phyloP scores from a whole-genome alignment of 2,888 invertebrate species.

The Selenia dentaria region DNA sequence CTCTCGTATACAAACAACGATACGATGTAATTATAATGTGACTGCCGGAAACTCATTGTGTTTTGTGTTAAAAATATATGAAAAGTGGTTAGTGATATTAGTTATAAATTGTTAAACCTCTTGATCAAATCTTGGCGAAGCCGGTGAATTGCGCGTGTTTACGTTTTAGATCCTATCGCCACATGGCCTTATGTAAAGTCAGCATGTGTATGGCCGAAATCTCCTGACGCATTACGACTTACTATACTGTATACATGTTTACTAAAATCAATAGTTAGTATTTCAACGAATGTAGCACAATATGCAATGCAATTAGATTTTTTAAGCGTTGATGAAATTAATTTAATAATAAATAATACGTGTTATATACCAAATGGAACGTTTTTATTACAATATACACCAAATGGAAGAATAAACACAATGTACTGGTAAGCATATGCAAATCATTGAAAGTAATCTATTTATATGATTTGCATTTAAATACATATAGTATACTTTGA shows the following conservation, averaged over 20 bases:
- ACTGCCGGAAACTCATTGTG: constrained; percentile 42
- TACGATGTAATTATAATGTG: constrained; percentile 45
- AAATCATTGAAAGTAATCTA: no score
- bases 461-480: no score
- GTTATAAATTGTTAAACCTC: constrained; percentile 12
- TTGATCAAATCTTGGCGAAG: constrained; percentile 46
- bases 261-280: no score
- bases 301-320: no score
- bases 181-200: constrained; percentile 54
- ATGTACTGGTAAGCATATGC: no score
- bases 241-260: background rate
- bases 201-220: constrained; percentile 42
- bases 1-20: constrained; percentile 40
- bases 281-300: no score
- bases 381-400: no score
- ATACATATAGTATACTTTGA: no score
- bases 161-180: constrained; percentile 52
- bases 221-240: constrained; percentile 60
- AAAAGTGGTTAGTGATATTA: constrained; percentile 37
- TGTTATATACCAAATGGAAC: no score
- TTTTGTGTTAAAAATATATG: constrained; percentile 38
- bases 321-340: no score
- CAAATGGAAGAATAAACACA: no score
- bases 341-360: no score
- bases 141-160: constrained; percentile 54